A percentile compares a stretch with the other conserved stretches of the same genome.
Evolutionary conservation across 2,888 invertebrate species (phyloP).

Genomic region (Cephonodes hylas): DNA sequence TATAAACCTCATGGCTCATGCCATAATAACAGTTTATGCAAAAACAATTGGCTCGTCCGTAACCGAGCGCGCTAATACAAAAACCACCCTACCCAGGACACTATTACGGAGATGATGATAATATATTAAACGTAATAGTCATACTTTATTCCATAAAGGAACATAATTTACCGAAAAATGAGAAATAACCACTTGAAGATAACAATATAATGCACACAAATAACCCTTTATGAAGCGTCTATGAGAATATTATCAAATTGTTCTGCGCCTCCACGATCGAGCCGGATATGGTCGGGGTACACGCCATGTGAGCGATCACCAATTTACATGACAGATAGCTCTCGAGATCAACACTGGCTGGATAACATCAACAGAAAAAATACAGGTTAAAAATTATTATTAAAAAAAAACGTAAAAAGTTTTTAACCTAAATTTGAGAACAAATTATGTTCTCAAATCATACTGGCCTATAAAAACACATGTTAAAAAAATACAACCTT

Average conservation of each 20-base stretch:
- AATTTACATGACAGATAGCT: slow-evolving; percentile 25
- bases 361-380: background rate
- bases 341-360: slow-evolving; percentile 20
- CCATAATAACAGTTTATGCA: background rate
- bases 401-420: background rate
- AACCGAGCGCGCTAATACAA: background rate
- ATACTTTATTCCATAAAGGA: slow-evolving; percentile 3
- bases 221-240: slow-evolving; percentile 53
- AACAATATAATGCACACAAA: slow-evolving; percentile 58
- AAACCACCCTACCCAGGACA: background rate
- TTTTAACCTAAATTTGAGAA: no score
- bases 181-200: slow-evolving; percentile 36
- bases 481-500: slow-evolving; percentile 14
- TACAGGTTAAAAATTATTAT: background rate
- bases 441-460: no score
- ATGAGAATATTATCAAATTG: slow-evolving; percentile 46
- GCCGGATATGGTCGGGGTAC: slow-evolving; percentile 47
- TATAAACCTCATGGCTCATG: no score
- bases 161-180: slow-evolving; percentile 13
- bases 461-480: no score
- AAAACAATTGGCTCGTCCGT: background rate
- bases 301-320: slow-evolving; percentile 53
- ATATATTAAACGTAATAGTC: slow-evolving; percentile 5
- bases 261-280: slow-evolving; percentile 36
- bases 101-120: background rate